phyloP scores from a whole-genome alignment of 2,888 invertebrate genomes.

The Cantharis nigra region DNA sequence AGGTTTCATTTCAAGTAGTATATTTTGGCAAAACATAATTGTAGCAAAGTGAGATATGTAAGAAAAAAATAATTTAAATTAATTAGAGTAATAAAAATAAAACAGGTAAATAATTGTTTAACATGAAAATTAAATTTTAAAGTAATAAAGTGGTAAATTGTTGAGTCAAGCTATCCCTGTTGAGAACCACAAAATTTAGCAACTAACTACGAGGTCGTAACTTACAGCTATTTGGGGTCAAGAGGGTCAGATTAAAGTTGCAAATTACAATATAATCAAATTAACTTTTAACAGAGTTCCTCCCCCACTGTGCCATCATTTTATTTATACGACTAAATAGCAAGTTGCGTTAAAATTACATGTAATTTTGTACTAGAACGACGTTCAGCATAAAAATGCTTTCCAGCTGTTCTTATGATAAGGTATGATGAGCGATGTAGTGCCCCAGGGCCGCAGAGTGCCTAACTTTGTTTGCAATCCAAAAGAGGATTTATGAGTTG shows the following conservation, averaged over 20 bases:
- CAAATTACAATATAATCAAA: slow-evolving; percentile 54
- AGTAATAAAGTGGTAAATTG: slow-evolving; percentile 12
- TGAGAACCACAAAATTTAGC: slow-evolving; percentile 21
- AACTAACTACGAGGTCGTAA: slow-evolving; percentile 23
- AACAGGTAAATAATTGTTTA: not conserved
- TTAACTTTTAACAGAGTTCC: slow-evolving; percentile 47
- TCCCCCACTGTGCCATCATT: slow-evolving; percentile 32
- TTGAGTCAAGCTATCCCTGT: slow-evolving; percentile 9
- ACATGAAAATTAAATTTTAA: slow-evolving; percentile 11
- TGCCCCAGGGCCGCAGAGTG: slow-evolving; percentile 24
- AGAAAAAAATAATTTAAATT: not conserved
- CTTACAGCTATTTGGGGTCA: slow-evolving; percentile 30
- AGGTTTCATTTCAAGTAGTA: not conserved
- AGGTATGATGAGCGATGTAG: slow-evolving; percentile 39
- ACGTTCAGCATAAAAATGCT: slow-evolving; percentile 48
- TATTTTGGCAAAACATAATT: not conserved
- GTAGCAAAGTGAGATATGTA: not conserved
- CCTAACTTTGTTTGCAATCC: slow-evolving; percentile 30
- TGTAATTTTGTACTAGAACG: slow-evolving; percentile 47
- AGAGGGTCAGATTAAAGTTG: slow-evolving; percentile 48
- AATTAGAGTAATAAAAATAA: not conserved
- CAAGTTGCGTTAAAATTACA: slow-evolving; percentile 39
- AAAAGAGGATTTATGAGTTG: slow-evolving; percentile 34
- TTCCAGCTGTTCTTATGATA: slow-evolving; percentile 33
- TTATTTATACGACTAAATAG: slow-evolving; percentile 44